Evolutionary conservation across 1,140 invertebrate genomes (phyloP), one percentile per base, ranked within the genome.

Genomic region (Bombus superbus): DNA sequence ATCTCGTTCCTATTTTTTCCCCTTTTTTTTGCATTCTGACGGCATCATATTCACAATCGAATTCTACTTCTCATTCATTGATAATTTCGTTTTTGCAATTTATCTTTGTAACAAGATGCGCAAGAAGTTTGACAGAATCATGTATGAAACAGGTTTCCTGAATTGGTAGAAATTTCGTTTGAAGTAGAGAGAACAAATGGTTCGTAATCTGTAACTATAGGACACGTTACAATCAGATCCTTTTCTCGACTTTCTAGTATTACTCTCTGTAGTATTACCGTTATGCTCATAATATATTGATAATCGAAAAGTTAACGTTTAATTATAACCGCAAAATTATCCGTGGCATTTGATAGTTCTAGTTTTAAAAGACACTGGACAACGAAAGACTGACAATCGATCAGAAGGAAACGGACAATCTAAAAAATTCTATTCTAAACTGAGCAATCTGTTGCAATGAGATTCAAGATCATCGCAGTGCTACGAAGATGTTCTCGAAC

Each of bases 41-140:
- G 53, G 59, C 62, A 44, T 25, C 40, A 40, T 25, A n/a, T 72
- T 38, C 25, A 53, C 81, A 15, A 59, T 83, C 62, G 44, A 69
- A 40, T 40, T 47, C 38, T 38, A 38, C 66, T 57, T 83, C 47
- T 59, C 75, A 40, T 84, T 79, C 76, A 79, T 84, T 72, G 66
- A 79, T 79, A 71, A 47, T 53, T 53, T 53, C 47, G 18, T 83
- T 78, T 32, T 35, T 32, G 35, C 75, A 66, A 77, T 32, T 18
- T 32, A 77, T 66, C n/a, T 38, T 77, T 44, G 3, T 74, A n/a
- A 42, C 25, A 2, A 25, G 25, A 28, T 5, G 25, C 3, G 28
- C 25, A 44, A 59, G 28, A 5, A 18, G 44, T 53, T 42, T n/a
- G 25, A 42, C 18, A n/a, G 9, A 69, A 66, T 8, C 28, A 35